These are phyloP conservation scores for Copidosoma aretas DNA, from an alignment of 2,888 invertebrate species.

Conservation along the genomic window DNA sequence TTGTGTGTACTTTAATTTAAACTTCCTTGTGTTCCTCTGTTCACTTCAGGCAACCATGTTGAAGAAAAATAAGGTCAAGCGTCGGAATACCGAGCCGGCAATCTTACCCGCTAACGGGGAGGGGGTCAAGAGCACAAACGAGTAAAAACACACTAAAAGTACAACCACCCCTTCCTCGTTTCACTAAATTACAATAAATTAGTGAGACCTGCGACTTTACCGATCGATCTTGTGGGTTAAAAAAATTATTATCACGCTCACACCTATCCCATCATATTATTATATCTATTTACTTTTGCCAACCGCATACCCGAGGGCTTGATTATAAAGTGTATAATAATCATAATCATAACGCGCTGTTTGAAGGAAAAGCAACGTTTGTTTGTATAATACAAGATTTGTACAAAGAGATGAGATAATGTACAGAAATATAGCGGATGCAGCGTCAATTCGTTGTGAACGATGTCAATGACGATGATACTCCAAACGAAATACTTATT, in stretches of 20 bases:
- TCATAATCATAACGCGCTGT: no score
- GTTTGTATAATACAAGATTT: no score
- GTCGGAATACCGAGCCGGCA: constrained; percentile 85
- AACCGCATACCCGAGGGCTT: not conserved
- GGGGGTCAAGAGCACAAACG: constrained; percentile 72
- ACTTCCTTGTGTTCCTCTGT: constrained; percentile 57
- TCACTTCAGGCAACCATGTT: constrained; percentile 96
- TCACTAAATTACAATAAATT: not conserved
- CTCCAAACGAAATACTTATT: not conserved
- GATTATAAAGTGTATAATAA: no score
- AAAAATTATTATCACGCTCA: not conserved
- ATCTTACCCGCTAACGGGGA: constrained; percentile 76
- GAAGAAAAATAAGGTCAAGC: constrained; percentile 99
- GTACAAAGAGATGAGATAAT: not conserved
- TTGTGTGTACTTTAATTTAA: constrained; percentile 26
- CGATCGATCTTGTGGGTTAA: constrained; percentile 20
- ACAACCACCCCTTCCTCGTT: not conserved
- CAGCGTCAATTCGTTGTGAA: constrained; percentile 1
- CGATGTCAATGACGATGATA: constrained; percentile 21
- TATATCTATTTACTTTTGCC: no score
- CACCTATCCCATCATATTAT: not conserved
- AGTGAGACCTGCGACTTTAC: constrained; percentile 9
- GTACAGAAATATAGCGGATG: not conserved
- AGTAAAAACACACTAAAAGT: constrained; percentile 56
- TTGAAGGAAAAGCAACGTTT: no score